A percentile compares a stretch with the other conserved stretches of the same genome.
phyloP scores from a whole-genome alignment of 2,888 invertebrate species.

The Sipha maydis region DNA sequence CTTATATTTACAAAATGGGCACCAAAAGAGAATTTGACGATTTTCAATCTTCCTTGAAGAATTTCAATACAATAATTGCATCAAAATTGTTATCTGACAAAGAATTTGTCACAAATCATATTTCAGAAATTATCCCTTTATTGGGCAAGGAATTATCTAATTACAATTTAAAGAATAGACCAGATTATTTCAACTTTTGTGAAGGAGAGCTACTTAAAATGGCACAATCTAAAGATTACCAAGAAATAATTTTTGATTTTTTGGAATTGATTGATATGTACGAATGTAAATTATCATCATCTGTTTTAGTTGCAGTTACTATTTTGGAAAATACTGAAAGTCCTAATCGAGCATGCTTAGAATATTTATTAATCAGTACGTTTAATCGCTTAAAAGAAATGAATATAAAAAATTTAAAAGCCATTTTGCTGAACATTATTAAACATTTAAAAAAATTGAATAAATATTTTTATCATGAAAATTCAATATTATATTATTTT shows the following conservation, averaged over 20 bases:
- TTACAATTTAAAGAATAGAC: constrained; percentile 7
- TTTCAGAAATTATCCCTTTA: not conserved
- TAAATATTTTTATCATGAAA: constrained; percentile 6
- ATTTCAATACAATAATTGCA: not conserved
- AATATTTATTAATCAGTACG: constrained; percentile 31
- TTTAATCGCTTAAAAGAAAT: constrained; percentile 25
- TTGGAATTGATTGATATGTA: constrained; percentile 27
- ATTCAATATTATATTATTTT: constrained; percentile 39
- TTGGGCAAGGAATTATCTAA: constrained; percentile 26
- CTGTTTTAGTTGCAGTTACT: constrained; percentile 17
- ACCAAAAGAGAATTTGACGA: constrained; percentile 15
- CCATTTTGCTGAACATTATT: not conserved
- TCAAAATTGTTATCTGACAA: not conserved
- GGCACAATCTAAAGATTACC: not conserved
- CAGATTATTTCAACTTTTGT: constrained; percentile 31
- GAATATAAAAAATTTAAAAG: not conserved
- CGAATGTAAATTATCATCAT: not conserved
- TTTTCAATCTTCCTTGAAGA: constrained; percentile 34
- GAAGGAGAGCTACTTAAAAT: constrained; percentile 36
- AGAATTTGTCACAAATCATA: not conserved
- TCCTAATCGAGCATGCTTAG: not conserved
- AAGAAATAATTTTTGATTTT: constrained; percentile 30
- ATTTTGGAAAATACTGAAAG: constrained; percentile 18
- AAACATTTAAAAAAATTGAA: constrained; percentile 8
- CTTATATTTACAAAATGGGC: constrained; percentile 48